A percentile compares a stretch with the other conserved stretches of the same genome.
Conservation (phyloP, 1,140 invertebrate genomes). For the Contarinia nasturtii region DNA sequence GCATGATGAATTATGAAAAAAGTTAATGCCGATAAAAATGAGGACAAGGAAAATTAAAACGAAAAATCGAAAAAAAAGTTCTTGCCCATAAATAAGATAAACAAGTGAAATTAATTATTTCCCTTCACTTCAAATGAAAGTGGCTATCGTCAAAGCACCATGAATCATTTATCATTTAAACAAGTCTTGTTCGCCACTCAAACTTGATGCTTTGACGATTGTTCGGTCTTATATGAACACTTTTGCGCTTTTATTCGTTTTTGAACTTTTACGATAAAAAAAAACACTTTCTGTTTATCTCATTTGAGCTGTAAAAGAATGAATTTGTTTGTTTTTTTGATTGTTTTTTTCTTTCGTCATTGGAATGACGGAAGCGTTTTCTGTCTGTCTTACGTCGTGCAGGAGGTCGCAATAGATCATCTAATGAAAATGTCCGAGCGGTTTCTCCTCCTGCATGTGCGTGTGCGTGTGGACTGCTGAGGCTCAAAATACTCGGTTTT, state of each 20-base stretch:
- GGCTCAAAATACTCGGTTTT: constrained; percentile 57
- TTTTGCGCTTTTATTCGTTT: no score
- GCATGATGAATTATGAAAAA: background rate
- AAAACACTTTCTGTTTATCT: no score
- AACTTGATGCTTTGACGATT: no score
- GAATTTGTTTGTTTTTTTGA: background rate
- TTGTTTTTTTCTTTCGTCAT: background rate
- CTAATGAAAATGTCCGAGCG: constrained; percentile 58
- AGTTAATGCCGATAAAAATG: background rate
- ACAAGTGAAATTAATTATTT: background rate
- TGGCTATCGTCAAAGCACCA: background rate
- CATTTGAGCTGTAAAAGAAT: background rate
- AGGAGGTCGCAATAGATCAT: constrained; percentile 57
- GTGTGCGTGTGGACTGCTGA: constrained; percentile 37
- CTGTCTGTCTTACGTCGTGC: constrained; percentile 41
- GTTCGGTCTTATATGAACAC: no score
- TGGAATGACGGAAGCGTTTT: background rate
- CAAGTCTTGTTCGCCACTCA: no score
- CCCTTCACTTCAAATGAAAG: constrained; percentile 1
- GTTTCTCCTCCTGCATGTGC: constrained; percentile 24
- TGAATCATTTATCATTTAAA: no score
- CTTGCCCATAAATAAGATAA: background rate
- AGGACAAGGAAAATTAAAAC: background rate
- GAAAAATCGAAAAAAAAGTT: background rate
- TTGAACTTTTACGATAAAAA: no score